Conservation (phyloP, 2,113 vertebrate genomes). For the Bubo blakistoni region DNA sequence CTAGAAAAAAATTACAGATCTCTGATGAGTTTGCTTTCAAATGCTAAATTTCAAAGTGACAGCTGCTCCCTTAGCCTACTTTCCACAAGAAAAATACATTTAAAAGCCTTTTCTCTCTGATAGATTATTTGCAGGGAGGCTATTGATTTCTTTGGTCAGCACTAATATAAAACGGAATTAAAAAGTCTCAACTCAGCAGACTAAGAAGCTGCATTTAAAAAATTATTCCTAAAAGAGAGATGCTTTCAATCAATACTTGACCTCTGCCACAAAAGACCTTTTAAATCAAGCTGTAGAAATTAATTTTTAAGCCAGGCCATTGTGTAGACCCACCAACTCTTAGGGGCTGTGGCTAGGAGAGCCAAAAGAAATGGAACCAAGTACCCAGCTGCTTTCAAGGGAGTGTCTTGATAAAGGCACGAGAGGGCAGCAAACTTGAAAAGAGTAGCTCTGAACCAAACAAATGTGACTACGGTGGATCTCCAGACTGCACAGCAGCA, state of each 20-base stretch:
- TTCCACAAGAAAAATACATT: not conserved
- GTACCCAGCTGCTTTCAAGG: not conserved
- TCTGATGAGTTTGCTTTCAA: not conserved
- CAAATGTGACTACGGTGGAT: not conserved
- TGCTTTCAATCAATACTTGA: slow-evolving; percentile 4
- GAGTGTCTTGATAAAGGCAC: not conserved
- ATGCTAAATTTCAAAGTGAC: not conserved
- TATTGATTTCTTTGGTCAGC: slow-evolving; percentile 51
- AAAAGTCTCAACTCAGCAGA: slow-evolving; percentile 33
- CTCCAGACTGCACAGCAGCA: not conserved
- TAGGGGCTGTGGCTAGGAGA: not conserved
- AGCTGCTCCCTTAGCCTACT: not conserved
- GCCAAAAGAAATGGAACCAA: not conserved
- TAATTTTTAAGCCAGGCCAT: not conserved
- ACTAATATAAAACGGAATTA: not conserved
- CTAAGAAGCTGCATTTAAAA: not conserved
- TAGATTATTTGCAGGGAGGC: slow-evolving; percentile 9
- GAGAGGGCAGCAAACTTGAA: slow-evolving; percentile 1
- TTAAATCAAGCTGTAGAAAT: not conserved
- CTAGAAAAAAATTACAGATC: not conserved
- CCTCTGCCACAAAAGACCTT: not conserved
- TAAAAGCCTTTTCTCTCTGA: not conserved
- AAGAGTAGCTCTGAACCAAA: not conserved
- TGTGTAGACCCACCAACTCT: not conserved
- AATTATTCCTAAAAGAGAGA: not conserved